Percentiles rank a stretch among this genome's conserved stretches.
Evolutionary conservation across 1,140 invertebrate genomes (phyloP).

Genomic region (Drosophila ambigua): DNA sequence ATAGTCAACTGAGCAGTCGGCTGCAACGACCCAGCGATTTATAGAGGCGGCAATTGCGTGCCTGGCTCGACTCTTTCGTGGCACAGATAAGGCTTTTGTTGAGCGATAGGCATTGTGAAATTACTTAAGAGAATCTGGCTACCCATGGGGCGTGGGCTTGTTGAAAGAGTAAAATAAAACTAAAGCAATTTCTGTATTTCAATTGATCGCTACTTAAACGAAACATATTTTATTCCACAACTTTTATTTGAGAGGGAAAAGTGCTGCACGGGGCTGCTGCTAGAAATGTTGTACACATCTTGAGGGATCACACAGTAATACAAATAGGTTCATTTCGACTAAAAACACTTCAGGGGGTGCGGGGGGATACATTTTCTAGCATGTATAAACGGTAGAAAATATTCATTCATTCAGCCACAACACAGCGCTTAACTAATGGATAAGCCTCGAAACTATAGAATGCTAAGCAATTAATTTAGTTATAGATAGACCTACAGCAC

Average conservation of each 20-base stretch:
- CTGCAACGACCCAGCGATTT: too few relatives aligned
- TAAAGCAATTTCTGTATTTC: too few relatives aligned
- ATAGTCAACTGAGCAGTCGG: not conserved
- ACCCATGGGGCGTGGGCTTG: too few relatives aligned
- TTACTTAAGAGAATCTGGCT: too few relatives aligned
- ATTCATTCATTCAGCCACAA: conserved; percentile 9
- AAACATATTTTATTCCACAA: too few relatives aligned
- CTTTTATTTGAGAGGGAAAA: too few relatives aligned
- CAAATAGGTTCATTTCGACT: conserved; percentile 28
- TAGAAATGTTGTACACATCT: conserved; percentile 56
- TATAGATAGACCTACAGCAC: conserved; percentile 15
- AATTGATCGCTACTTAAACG: too few relatives aligned
- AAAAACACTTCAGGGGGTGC: conserved; percentile 7
- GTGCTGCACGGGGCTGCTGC: not conserved
- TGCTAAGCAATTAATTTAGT: conserved; percentile 8
- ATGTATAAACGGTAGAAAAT: conserved; percentile 3
- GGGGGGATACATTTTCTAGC: not conserved
- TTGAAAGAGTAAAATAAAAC: too few relatives aligned
- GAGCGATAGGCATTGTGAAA: too few relatives aligned
- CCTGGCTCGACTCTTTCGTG: too few relatives aligned
- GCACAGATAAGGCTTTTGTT: too few relatives aligned
- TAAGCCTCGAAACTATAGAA: conserved; percentile 39
- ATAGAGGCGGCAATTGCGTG: too few relatives aligned
- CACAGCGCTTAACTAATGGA: conserved; percentile 23
- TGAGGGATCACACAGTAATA: conserved; percentile 40